These are phyloP conservation scores for Exephanes ischioxanthus DNA, from an alignment of 2,888 invertebrate species.

Conservation along the genomic window DNA sequence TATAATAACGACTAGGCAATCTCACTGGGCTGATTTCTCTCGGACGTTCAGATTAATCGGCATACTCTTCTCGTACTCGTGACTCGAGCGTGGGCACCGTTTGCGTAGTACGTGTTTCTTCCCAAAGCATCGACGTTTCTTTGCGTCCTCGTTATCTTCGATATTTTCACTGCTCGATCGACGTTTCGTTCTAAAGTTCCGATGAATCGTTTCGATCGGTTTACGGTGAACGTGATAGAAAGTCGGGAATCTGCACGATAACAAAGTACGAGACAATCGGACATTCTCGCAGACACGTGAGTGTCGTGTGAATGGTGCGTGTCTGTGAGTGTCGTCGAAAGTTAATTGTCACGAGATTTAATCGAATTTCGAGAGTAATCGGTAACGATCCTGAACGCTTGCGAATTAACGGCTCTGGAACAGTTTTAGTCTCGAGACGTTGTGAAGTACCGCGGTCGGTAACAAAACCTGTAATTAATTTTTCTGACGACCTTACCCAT, in stretches of 20 bases:
- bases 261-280: no score
- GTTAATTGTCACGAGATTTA: background rate
- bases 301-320: no score
- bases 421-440: background rate
- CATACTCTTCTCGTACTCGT: constrained; percentile 48
- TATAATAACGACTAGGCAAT: constrained; percentile 58
- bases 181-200: background rate
- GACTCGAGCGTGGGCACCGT: constrained; percentile 28
- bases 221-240: background rate
- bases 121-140: background rate
- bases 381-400: no score
- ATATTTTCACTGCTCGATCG: background rate
- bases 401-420: no score
- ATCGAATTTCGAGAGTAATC: background rate
- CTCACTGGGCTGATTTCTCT: constrained; percentile 57
- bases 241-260: background rate
- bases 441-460: background rate
- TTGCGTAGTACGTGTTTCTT: background rate
- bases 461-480: background rate
- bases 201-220: background rate
- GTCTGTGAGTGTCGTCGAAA: no score
- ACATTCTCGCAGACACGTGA: no score
- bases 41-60: constrained; percentile 46
- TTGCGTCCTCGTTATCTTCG: background rate
- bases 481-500: no score